Conservation (phyloP, 1,140 invertebrate genomes). For the Latrodectus geometricus region DNA sequence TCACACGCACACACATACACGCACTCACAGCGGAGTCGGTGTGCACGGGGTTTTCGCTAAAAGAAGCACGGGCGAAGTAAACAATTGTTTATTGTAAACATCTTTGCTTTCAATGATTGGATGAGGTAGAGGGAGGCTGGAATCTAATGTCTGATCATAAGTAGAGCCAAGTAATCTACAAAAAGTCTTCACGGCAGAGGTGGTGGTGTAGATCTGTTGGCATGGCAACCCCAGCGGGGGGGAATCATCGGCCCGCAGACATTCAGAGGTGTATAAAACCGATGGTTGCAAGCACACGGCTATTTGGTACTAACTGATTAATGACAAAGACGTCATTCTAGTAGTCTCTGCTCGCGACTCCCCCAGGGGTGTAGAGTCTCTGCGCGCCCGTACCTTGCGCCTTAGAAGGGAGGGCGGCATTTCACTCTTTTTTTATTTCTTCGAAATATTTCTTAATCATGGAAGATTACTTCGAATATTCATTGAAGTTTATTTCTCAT, state of each 20-base stretch:
- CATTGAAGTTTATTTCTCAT: too few relatives aligned
- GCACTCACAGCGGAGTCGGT: constrained; percentile 45
- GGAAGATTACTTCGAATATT: too few relatives aligned
- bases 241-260: constrained; percentile 34
- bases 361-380: constrained; percentile 20
- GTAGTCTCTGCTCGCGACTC: neutral
- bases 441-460: neutral
- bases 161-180: neutral
- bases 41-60: constrained; percentile 63
- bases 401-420: constrained; percentile 8
- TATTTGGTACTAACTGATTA: constrained; percentile 60
- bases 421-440: neutral
- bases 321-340: constrained; percentile 61
- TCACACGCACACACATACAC: constrained; percentile 59
- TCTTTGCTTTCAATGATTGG: constrained; percentile 61
- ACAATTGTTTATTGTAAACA: constrained; percentile 64
- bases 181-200: constrained; percentile 5
- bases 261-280: constrained; percentile 55
- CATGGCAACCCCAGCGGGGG: constrained; percentile 46
- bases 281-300: constrained; percentile 31
- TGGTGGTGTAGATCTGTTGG: constrained; percentile 41
- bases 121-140: constrained; percentile 34
- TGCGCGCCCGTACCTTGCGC: constrained; percentile 60
- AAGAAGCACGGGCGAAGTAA: constrained; percentile 62
- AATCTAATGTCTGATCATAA: constrained; percentile 3